A percentile compares a stretch with the other conserved stretches of the same genome.
Evolutionary conservation across 1,140 invertebrate genomes (phyloP).

Genomic region (Anoplolepis gracilipes): DNA sequence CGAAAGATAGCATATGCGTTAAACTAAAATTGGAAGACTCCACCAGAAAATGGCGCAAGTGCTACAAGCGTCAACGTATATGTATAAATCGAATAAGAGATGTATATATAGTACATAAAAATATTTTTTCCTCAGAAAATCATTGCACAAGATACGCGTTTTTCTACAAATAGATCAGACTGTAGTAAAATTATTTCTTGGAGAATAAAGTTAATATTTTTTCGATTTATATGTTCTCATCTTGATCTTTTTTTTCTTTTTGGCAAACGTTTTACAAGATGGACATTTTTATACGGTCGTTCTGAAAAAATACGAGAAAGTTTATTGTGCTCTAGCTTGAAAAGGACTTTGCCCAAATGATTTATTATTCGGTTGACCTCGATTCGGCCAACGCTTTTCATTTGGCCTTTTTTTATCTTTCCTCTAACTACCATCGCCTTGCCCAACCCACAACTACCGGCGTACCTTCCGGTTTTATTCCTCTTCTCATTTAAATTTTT

Average conservation of each 20-base stretch:
- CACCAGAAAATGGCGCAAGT: slow-evolving; percentile 7
- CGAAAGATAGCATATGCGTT: slow-evolving; percentile 51
- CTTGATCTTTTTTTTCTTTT: background rate
- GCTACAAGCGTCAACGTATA: background rate
- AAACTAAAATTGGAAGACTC: slow-evolving; percentile 15
- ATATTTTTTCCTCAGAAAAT: background rate
- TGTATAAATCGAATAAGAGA: background rate
- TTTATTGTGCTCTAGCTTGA: slow-evolving; percentile 18
- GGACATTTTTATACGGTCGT: slow-evolving; percentile 30
- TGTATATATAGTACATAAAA: too few species aligned
- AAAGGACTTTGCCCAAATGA: slow-evolving; percentile 47
- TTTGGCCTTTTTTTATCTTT: background rate
- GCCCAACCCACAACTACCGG: background rate
- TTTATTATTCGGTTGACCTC: slow-evolving; percentile 59
- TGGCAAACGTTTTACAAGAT: background rate
- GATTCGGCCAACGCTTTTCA: slow-evolving; percentile 59
- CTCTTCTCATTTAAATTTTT: slow-evolving; percentile 7
- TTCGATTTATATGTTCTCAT: background rate
- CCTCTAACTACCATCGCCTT: background rate
- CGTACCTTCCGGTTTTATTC: slow-evolving; percentile 1
- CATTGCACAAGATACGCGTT: background rate
- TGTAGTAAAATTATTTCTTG: background rate
- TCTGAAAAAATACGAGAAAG: slow-evolving; percentile 7
- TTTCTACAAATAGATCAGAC: background rate
- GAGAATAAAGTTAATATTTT: background rate